Conservation (phyloP, 2,113 vertebrate species). For the Lates calcarifer region DNA sequence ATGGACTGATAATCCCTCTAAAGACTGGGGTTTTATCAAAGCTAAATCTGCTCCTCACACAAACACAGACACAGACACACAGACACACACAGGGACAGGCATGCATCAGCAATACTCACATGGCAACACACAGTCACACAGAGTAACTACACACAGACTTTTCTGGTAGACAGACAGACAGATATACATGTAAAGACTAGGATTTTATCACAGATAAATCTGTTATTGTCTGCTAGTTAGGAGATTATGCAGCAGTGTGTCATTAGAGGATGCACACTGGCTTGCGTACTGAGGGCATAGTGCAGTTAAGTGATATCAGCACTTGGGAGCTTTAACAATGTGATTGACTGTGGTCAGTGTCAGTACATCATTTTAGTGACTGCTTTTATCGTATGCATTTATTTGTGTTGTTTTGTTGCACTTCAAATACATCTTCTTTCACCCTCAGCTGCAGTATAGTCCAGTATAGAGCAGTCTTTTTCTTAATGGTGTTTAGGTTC, state of each 20-base stretch:
- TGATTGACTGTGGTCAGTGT: conserved; percentile 26
- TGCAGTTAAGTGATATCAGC: conserved; percentile 38
- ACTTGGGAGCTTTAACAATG: conserved; percentile 41
- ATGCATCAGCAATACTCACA: conserved; percentile 36
- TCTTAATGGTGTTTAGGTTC: no score
- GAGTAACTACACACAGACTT: conserved; percentile 19
- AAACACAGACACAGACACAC: conserved; percentile 43
- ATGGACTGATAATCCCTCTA: conserved; percentile 78
- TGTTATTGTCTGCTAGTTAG: conserved; percentile 78
- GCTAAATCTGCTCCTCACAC: conserved; percentile 73
- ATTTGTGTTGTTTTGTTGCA: conserved; percentile 10
- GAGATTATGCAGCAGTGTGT: conserved; percentile 70
- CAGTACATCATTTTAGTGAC: conserved; percentile 41
- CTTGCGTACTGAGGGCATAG: conserved; percentile 16
- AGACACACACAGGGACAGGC: conserved; percentile 35
- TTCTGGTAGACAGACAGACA: conserved; percentile 47
- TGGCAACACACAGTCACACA: conserved; percentile 18
- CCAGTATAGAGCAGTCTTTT: not conserved
- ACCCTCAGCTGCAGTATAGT: not conserved
- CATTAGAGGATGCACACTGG: conserved; percentile 60
- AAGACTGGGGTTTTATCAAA: conserved; percentile 78
- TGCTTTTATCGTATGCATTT: conserved; percentile 41
- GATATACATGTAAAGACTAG: conserved; percentile 59
- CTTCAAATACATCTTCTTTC: conserved; percentile 4
- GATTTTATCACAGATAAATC: conserved; percentile 80